Percentiles rank a stretch among this genome's conserved stretches.
Conservation (phyloP, 2,888 invertebrate species). For the Tenthredo amoena region DNA sequence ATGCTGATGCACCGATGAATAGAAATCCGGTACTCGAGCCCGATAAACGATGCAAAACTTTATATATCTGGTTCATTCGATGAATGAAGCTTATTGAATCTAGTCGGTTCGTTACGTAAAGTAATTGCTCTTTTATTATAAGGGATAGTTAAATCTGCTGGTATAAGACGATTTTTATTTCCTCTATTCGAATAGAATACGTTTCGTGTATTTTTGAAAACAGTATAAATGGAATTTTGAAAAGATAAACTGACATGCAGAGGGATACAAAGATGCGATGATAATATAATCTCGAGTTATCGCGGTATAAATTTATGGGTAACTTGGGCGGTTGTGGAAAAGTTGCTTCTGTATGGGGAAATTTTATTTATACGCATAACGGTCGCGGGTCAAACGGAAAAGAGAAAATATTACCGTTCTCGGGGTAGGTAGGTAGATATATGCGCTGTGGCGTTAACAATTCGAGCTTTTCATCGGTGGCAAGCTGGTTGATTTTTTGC, state of each 20-base stretch:
- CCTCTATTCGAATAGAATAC: not conserved
- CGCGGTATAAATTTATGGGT: constrained; percentile 27
- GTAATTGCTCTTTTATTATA: not conserved
- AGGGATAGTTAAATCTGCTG: not conserved
- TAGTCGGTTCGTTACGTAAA: not conserved
- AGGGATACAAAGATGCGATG: constrained; percentile 23
- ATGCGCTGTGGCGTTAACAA: constrained; percentile 56
- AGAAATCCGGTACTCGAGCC: constrained; percentile 11
- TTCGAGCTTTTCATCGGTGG: constrained; percentile 60
- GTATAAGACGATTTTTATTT: not conserved
- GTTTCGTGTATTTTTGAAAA: not conserved
- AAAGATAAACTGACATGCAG: not conserved
- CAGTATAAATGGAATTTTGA: not conserved
- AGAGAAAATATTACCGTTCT: constrained; percentile 38
- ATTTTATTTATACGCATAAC: constrained; percentile 44
- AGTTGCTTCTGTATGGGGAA: not conserved
- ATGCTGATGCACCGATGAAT: constrained; percentile 30
- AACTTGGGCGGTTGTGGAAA: constrained; percentile 24
- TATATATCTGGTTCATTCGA: not conserved
- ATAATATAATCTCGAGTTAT: constrained; percentile 29
- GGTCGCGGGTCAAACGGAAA: constrained; percentile 43
- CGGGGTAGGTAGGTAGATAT: not conserved
- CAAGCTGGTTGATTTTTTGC: constrained; percentile 57
- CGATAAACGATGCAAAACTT: constrained; percentile 36
- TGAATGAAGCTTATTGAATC: constrained; percentile 12